Evolutionary conservation across 2,797 vertebrate genomes (phyloP).

Genomic region (Takifugu rubripes): DNA sequence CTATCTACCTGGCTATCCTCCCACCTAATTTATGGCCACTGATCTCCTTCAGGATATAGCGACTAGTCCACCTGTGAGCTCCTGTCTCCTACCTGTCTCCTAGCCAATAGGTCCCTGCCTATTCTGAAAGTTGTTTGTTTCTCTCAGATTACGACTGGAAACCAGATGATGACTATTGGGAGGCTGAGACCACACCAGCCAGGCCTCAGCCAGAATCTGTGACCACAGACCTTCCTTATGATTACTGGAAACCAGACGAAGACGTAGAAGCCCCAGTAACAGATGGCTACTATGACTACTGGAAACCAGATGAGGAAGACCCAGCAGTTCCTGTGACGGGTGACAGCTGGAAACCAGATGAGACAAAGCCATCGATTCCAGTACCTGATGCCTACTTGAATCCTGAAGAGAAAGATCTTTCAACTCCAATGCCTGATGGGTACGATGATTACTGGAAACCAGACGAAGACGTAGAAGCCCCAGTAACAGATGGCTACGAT

Average conservation of each 20-base stretch:
- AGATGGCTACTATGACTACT: constrained; percentile 38
- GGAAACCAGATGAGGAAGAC: constrained; percentile 35
- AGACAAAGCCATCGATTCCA: neutral
- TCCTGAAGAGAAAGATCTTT: constrained; percentile 7
- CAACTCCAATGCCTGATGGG: neutral
- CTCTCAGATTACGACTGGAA: constrained; percentile 57
- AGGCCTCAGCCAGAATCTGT: constrained; percentile 20
- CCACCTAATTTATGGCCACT: too few relatives aligned
- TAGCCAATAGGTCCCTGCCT: too few relatives aligned
- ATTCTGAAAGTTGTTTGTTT: neutral
- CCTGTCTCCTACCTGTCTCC: too few relatives aligned
- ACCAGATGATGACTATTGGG: constrained; percentile 61
- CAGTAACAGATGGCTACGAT: constrained; percentile 13
- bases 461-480: constrained; percentile 7
- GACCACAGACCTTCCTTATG: constrained; percentile 42
- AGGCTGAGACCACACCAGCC: constrained; percentile 33
- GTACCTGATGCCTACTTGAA: constrained; percentile 19
- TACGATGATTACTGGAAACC: constrained; percentile 46
- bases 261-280: neutral
- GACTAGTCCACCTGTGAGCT: too few relatives aligned
- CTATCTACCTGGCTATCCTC: too few relatives aligned
- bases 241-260: constrained; percentile 49
- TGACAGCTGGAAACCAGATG: constrained; percentile 20
- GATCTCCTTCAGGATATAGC: too few relatives aligned
- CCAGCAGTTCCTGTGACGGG: neutral